phyloP scores from a whole-genome alignment of 2,888 invertebrate genomes.

The Asteroscopus sphinx region DNA sequence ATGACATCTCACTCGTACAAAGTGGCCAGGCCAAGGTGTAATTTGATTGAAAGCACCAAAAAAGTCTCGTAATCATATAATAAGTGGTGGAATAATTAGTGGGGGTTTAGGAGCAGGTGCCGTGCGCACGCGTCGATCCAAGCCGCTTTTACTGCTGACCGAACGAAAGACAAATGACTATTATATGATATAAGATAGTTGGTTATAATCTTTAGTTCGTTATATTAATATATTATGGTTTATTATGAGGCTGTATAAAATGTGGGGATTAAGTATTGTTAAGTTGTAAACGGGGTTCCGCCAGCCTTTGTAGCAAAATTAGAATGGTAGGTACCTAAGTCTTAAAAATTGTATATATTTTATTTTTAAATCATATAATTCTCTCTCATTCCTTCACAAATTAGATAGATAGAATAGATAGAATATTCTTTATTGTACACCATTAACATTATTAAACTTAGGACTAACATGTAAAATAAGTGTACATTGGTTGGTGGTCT shows the following conservation, averaged over 20 bases:
- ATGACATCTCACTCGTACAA: slow-evolving; percentile 88
- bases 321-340: neutral
- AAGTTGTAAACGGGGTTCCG: slow-evolving; percentile 34
- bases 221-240: slow-evolving; percentile 28
- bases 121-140: slow-evolving; percentile 60
- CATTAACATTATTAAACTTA: too few species aligned
- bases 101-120: slow-evolving; percentile 86
- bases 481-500: too few species aligned
- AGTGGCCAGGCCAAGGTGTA: slow-evolving; percentile 87
- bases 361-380: neutral
- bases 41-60: slow-evolving; percentile 90
- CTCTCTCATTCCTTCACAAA: too few species aligned
- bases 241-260: slow-evolving; percentile 46
- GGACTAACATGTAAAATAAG: too few species aligned
- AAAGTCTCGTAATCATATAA: slow-evolving; percentile 89
- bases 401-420: too few species aligned
- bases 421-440: too few species aligned
- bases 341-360: neutral
- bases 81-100: slow-evolving; percentile 89
- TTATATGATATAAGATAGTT: slow-evolving; percentile 57
- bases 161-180: slow-evolving; percentile 73
- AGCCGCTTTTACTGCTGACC: slow-evolving; percentile 60
- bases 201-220: slow-evolving; percentile 43
- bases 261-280: slow-evolving; percentile 44
- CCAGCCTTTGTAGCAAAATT: slow-evolving; percentile 19